Conservation (phyloP, 2,888 invertebrate genomes). For the Trypoxylon attenuatum region DNA sequence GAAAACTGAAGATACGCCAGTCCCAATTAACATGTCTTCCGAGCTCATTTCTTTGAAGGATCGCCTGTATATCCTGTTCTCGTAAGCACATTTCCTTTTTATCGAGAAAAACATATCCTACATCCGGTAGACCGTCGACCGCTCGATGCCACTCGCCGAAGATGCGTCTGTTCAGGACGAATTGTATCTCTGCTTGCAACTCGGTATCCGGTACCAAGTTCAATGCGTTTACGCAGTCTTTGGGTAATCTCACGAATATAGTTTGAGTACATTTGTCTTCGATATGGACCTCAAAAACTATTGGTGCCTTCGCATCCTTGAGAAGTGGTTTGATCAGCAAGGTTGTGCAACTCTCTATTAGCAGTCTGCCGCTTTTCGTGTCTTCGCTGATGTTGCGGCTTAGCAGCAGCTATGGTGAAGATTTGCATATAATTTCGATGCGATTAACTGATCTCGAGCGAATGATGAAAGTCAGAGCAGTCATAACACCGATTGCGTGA, state of each 20-base stretch:
- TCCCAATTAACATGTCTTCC: conserved; percentile 59
- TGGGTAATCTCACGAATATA: conserved; percentile 84
- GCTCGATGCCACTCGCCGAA: conserved; percentile 91
- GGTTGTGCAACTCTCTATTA: conserved; percentile 84
- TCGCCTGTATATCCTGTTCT: conserved; percentile 62
- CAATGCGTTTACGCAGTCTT: conserved; percentile 80
- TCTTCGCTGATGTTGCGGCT: conserved; percentile 87
- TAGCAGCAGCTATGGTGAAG: conserved; percentile 76
- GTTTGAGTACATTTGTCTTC: conserved; percentile 88
- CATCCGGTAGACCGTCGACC: conserved; percentile 84
- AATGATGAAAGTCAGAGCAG: too few relatives aligned
- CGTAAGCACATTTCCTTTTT: conserved; percentile 3
- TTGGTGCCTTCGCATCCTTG: not conserved
- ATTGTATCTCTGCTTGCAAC: conserved; percentile 84
- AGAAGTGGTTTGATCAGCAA: conserved; percentile 76
- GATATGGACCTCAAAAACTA: conserved; percentile 82
- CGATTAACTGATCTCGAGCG: too few relatives aligned
- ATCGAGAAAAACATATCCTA: conserved; percentile 82
- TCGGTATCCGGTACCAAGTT: conserved; percentile 80
- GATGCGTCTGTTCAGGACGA: conserved; percentile 86
- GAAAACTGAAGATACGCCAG: conserved; percentile 74
- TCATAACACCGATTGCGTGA: too few relatives aligned
- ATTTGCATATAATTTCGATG: conserved; percentile 11
- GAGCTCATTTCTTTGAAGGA: not conserved
- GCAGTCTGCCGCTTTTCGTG: conserved; percentile 86